phyloP scores from a whole-genome alignment of 2,888 invertebrate species.

The Pseudococcus viburni region DNA sequence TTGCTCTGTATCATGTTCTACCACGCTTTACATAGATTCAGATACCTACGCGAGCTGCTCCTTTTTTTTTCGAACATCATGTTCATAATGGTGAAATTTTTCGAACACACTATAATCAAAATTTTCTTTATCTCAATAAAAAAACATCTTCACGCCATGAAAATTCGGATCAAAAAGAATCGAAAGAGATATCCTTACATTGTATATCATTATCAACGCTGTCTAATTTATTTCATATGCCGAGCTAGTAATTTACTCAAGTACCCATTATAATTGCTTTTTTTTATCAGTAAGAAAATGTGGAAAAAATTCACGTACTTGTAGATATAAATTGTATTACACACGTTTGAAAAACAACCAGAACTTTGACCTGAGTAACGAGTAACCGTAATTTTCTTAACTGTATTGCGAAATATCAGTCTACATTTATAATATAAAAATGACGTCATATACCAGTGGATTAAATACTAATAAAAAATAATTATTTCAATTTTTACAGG shows the following conservation, averaged over 20 bases:
- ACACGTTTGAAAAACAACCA: neutral
- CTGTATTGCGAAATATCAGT: neutral
- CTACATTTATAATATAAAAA: neutral
- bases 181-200: neutral
- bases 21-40: too few species aligned
- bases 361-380: neutral
- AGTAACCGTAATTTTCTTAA: neutral
- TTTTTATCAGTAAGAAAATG: neutral
- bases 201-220: neutral
- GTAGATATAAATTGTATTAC: neutral
- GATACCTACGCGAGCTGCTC: too few species aligned
- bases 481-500: conserved; percentile 25
- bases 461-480: neutral
- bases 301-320: neutral
- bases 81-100: too few species aligned
- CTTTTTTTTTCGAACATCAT: too few species aligned
- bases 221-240: neutral
- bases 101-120: too few species aligned
- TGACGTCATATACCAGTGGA: neutral
- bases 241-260: neutral
- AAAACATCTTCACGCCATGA: neutral
- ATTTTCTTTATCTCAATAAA: neutral
- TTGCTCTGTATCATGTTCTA: too few species aligned
- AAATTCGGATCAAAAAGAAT: neutral
- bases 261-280: neutral